phyloP scores from a whole-genome alignment of 2,888 invertebrate genomes.

The Drosophila yooni region DNA sequence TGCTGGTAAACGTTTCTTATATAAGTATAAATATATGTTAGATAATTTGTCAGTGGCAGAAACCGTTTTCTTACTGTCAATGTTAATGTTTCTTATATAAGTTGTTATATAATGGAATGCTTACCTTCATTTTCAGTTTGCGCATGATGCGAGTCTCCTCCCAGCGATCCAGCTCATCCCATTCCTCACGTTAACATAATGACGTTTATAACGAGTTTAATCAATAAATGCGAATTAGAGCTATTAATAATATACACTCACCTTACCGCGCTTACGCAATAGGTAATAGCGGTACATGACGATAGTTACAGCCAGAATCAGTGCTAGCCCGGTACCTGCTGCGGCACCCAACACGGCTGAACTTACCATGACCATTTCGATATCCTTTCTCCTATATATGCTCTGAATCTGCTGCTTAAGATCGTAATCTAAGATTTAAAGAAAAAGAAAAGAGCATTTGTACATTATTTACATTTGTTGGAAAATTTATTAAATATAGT shows the following conservation, averaged over 20 bases:
- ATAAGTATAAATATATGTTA: neutral
- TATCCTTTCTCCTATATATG: neutral
- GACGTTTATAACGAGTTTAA: neutral
- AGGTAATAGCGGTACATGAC: conserved; percentile 89
- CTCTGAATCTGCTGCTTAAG: neutral
- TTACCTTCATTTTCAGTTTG: conserved; percentile 83
- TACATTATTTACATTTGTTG: neutral
- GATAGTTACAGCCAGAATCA: conserved; percentile 88
- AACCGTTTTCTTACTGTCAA: neutral
- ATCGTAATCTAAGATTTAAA: neutral
- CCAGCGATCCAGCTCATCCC: conserved; percentile 87
- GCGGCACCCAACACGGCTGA: conserved; percentile 89
- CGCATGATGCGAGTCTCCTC: conserved; percentile 85
- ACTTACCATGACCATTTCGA: conserved; percentile 86
- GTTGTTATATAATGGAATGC: conserved; percentile 33
- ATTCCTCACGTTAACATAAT: conserved; percentile 82
- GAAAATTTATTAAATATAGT: neutral
- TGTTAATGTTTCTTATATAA: conserved; percentile 11
- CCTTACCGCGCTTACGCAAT: conserved; percentile 86
- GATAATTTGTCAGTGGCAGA: conserved; percentile 10
- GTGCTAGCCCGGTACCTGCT: conserved; percentile 88
- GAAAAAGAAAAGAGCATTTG: neutral
- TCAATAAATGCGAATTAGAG: neutral
- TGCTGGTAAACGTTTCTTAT: neutral
- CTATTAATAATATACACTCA: conserved; percentile 16